Percentiles rank a stretch among this genome's conserved stretches.
phyloP scores from a whole-genome alignment of 2,888 invertebrate species.

The Mythimna vitellina region DNA sequence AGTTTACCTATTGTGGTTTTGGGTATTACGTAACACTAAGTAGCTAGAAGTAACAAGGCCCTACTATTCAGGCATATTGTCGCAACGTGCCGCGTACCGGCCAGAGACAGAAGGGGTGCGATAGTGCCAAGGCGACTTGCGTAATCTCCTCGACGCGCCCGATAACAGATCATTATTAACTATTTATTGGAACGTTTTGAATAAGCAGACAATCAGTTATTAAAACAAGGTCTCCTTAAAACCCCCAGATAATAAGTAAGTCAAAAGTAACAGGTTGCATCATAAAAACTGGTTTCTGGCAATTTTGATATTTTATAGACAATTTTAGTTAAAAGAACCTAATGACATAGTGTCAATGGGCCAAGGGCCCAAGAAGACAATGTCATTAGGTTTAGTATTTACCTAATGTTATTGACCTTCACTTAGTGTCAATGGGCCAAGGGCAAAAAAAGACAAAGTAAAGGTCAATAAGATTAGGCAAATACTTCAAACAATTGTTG shows the following conservation, averaged over 20 bases:
- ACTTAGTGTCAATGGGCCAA: not conserved
- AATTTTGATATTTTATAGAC: not conserved
- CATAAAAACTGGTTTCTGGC: not conserved
- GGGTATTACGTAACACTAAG: constrained; percentile 1
- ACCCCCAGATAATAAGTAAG: not conserved
- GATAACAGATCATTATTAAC: constrained; percentile 56
- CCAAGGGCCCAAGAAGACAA: not conserved
- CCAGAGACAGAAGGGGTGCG: constrained; percentile 28
- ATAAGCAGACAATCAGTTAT: constrained; percentile 32
- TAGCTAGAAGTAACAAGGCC: not conserved
- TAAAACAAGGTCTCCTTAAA: constrained; percentile 29
- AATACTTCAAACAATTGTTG: constrained; percentile 18
- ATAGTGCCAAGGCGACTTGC: constrained; percentile 55
- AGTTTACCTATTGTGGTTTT: not conserved
- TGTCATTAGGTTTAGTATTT: too few species aligned
- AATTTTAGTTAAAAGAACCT: not conserved
- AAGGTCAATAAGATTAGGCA: constrained; percentile 51
- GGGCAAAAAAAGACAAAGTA: not conserved
- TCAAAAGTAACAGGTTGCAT: not conserved
- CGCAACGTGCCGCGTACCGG: constrained; percentile 28
- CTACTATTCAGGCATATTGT: constrained; percentile 17
- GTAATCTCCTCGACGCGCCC: constrained; percentile 46
- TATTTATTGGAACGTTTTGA: constrained; percentile 51
- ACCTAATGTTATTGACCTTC: too few species aligned
- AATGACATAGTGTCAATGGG: not conserved